Conservation (phyloP, 2,113 vertebrate genomes). For the Pongo abelii region DNA sequence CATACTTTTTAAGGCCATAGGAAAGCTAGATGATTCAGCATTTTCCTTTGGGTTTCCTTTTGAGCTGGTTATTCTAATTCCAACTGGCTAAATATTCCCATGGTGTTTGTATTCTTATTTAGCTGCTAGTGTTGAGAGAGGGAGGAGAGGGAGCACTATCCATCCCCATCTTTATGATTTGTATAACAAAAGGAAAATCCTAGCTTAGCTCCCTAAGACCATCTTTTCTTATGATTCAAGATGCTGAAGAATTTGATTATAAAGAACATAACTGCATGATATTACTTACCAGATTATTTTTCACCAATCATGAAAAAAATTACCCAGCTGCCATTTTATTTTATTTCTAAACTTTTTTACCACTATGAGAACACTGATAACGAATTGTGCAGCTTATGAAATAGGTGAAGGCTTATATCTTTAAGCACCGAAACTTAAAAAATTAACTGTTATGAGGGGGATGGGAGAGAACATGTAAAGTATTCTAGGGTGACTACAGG, state of each 20-base stretch:
- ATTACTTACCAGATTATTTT: not conserved
- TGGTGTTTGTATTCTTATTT: not conserved
- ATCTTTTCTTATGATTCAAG: slow-evolving; percentile 49
- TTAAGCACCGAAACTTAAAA: slow-evolving; percentile 15
- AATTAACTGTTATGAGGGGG: not conserved
- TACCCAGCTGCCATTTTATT: not conserved
- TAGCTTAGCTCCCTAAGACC: not conserved
- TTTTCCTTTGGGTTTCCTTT: slow-evolving; percentile 16
- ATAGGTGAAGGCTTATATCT: not conserved
- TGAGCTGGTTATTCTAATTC: not conserved
- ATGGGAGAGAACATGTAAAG: not conserved
- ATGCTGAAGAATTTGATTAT: not conserved
- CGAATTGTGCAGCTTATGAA: not conserved
- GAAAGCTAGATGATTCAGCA: not conserved
- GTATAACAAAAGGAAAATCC: not conserved
- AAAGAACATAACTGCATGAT: not conserved
- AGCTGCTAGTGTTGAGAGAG: not conserved
- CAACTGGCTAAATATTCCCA: not conserved
- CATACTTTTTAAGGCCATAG: not conserved
- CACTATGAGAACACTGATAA: not conserved
- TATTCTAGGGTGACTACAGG: not conserved
- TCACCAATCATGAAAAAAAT: slow-evolving; percentile 26
- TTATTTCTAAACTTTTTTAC: not conserved
- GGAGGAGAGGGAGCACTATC: not conserved
- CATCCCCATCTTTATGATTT: not conserved